These are phyloP conservation scores for Drosophila tristis DNA, from an alignment of 1,140 invertebrate genomes.

Conservation along the genomic window DNA sequence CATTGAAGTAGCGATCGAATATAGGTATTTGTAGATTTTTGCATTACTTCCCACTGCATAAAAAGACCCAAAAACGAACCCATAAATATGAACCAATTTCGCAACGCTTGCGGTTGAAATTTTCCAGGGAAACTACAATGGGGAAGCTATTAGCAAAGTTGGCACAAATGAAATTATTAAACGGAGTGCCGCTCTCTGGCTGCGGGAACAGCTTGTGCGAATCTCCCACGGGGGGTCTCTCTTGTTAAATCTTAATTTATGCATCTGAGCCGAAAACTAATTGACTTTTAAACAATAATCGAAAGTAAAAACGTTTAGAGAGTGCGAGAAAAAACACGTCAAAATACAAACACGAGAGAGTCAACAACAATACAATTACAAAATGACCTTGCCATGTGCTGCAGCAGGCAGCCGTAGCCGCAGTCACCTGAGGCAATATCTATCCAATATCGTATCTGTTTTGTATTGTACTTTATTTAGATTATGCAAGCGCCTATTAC, in stretches of 20 bases:
- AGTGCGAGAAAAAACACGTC: constrained; percentile 38
- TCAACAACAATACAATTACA: constrained; percentile 46
- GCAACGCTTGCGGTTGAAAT: background rate
- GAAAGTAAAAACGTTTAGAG: constrained; percentile 58
- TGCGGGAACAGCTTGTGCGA: constrained; percentile 20
- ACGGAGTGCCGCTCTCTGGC: constrained; percentile 9
- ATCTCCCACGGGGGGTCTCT: constrained; percentile 4
- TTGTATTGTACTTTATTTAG: constrained; percentile 16
- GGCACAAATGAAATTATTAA: constrained; percentile 15
- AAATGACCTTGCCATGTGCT: constrained; percentile 43
- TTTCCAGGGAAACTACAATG: constrained; percentile 27
- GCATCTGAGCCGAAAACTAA: constrained; percentile 47
- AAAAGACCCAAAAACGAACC: constrained; percentile 2
- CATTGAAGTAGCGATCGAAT: background rate
- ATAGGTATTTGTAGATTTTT: constrained; percentile 3
- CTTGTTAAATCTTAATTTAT: constrained; percentile 33
- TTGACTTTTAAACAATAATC: constrained; percentile 42
- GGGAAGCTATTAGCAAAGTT: constrained; percentile 25
- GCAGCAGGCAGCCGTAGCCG: constrained; percentile 23
- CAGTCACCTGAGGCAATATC: constrained; percentile 47
- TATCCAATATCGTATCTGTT: constrained; percentile 11
- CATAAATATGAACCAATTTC: constrained; percentile 37
- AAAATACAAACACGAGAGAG: background rate
- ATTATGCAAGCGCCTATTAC: constrained; percentile 43
- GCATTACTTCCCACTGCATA: background rate